Evolutionary conservation across 2,888 invertebrate genomes (phyloP).

Genomic region (Ferdinandea cuprea): DNA sequence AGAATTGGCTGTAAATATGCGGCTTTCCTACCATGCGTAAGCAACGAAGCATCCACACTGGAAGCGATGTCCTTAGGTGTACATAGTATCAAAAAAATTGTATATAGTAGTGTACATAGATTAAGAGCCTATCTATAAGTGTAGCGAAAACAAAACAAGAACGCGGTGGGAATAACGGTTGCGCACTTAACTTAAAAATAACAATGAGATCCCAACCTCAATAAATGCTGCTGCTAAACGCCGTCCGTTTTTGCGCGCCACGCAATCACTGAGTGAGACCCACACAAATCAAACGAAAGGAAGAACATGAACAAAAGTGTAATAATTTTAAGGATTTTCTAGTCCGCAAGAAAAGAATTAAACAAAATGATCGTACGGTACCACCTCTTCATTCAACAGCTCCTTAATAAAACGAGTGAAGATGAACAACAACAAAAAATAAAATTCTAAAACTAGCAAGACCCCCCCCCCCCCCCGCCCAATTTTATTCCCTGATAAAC

Average conservation of each 20-base stretch:
- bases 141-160: slow-evolving; percentile 19
- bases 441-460: slow-evolving; percentile 44
- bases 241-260: slow-evolving; percentile 45
- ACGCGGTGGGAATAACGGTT: slow-evolving; percentile 46
- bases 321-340: slow-evolving; percentile 73
- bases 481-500: slow-evolving; percentile 28
- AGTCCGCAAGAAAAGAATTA: slow-evolving; percentile 61
- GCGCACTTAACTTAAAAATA: no score
- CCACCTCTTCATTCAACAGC: slow-evolving; percentile 35
- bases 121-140: slow-evolving; percentile 57
- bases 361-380: slow-evolving; percentile 48
- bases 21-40: slow-evolving; percentile 60
- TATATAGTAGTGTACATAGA: slow-evolving; percentile 73
- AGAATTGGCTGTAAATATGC: slow-evolving; percentile 54
- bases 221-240: neutral
- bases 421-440: neutral
- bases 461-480: no score
- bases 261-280: slow-evolving; percentile 61
- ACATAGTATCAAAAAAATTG: slow-evolving; percentile 65
- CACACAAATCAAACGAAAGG: slow-evolving; percentile 31
- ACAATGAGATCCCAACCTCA: neutral
- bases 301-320: slow-evolving; percentile 13
- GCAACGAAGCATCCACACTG: slow-evolving; percentile 69
- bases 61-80: slow-evolving; percentile 72
- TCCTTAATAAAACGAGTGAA: slow-evolving; percentile 14